A percentile compares a stretch with the other conserved stretches of the same genome.
Evolutionary conservation across 2,113 vertebrate species (phyloP).

Genomic region (Poecile atricapillus): DNA sequence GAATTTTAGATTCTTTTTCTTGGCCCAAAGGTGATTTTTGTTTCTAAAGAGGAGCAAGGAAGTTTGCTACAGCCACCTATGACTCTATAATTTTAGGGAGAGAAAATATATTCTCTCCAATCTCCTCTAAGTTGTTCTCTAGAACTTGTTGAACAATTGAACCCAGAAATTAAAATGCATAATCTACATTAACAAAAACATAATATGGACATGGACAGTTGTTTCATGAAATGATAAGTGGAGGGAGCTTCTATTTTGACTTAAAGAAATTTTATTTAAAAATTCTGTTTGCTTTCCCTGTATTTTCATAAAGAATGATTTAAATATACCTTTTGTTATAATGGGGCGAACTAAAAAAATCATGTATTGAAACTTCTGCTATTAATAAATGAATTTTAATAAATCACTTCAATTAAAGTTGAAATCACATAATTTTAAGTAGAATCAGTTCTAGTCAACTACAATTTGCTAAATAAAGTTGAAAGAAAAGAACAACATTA

Average conservation of each 20-base stretch:
- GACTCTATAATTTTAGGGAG: not conserved
- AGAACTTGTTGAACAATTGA: not conserved
- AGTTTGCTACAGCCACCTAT: not conserved
- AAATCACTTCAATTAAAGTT: not conserved
- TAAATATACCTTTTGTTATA: not conserved
- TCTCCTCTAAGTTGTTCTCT: not conserved
- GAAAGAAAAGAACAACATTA: not conserved
- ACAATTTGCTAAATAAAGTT: not conserved
- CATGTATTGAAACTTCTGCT: not conserved
- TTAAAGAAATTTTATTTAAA: not conserved
- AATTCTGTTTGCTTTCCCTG: not conserved
- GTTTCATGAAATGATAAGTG: not conserved
- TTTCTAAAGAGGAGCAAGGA: not conserved
- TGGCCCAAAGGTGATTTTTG: not conserved
- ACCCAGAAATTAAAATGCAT: not conserved
- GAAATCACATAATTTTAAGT: not conserved
- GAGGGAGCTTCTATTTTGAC: not conserved
- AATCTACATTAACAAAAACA: not conserved
- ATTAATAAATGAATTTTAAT: not conserved
- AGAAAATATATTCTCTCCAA: not conserved
- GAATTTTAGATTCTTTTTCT: constrained; percentile 8
- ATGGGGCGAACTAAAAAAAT: not conserved
- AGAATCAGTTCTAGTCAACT: not conserved
- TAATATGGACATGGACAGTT: not conserved
- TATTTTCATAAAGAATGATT: not conserved